These are phyloP conservation scores for Hipparchia sbordonii DNA, from an alignment of 2,888 invertebrate species.

Conservation along the genomic window DNA sequence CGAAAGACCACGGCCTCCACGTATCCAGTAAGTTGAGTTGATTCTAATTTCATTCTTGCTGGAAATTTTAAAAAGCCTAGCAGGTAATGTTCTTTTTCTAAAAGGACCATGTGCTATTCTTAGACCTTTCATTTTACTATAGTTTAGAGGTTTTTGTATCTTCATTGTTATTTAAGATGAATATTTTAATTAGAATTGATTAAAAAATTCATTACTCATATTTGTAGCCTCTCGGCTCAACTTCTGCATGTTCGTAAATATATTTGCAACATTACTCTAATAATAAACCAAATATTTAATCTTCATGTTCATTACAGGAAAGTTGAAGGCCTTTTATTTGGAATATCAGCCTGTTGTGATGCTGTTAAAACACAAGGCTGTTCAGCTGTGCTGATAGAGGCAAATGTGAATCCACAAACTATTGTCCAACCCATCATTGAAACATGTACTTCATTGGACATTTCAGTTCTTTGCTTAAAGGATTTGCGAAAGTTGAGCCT, in stretches of 20 bases:
- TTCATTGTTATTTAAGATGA: no score
- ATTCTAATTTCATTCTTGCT: neutral
- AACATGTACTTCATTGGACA: slow-evolving; percentile 52
- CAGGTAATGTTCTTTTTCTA: no score
- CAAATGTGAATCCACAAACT: slow-evolving; percentile 63
- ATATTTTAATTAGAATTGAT: no score
- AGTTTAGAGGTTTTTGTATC: no score
- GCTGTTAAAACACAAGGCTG: slow-evolving; percentile 54
- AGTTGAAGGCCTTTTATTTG: slow-evolving; percentile 67
- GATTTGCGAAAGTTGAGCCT: slow-evolving; percentile 56
- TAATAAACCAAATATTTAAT: neutral
- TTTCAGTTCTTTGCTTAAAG: slow-evolving; percentile 68
- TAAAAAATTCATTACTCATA: no score
- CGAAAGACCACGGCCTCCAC: slow-evolving; percentile 64
- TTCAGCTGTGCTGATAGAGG: slow-evolving; percentile 68
- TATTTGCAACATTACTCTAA: no score
- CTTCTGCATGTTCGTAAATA: no score
- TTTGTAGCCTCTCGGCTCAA: no score
- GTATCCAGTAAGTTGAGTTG: slow-evolving; percentile 54
- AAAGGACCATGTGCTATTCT: no score
- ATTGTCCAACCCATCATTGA: slow-evolving; percentile 71
- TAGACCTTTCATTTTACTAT: no score
- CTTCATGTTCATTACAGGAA: slow-evolving; percentile 55
- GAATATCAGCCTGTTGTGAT: slow-evolving; percentile 62
- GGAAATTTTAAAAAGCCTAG: neutral